phyloP scores from a whole-genome alignment of 92 coral and sea anemone species.

The Phenganax marumi region DNA sequence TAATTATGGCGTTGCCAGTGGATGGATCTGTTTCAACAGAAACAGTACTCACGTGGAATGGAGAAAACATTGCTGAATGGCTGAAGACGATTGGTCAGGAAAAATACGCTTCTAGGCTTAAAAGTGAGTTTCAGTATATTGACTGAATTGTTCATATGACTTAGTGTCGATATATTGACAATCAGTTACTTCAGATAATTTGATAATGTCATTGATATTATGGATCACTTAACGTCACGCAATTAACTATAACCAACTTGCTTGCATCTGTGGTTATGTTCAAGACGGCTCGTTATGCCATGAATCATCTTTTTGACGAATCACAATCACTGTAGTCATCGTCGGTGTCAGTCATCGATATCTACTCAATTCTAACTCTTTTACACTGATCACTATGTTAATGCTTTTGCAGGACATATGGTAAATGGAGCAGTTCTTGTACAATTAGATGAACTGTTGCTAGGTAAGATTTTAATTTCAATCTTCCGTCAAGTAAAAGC shows the following conservation, averaged over 20 bases:
- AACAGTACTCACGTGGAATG: conserved; percentile 55
- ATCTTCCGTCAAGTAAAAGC: too few species aligned
- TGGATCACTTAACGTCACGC: background rate
- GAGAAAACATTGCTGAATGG: conserved; percentile 52
- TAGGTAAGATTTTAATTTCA: conserved; percentile 41
- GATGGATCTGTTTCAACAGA: conserved; percentile 10
- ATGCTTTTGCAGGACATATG: conserved; percentile 42
- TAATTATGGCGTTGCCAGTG: conserved; percentile 15
- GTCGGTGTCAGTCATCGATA: too few species aligned
- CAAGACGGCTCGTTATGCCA: too few species aligned
- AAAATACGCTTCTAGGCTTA: conserved; percentile 51
- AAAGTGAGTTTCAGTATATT: conserved; percentile 26
- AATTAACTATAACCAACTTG: background rate
- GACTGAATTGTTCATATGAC: background rate
- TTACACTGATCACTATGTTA: background rate
- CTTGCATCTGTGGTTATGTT: background rate
- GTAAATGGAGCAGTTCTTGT: conserved; percentile 57
- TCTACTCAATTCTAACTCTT: too few species aligned
- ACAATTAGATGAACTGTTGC: conserved; percentile 54
- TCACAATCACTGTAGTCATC: too few species aligned
- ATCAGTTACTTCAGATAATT: background rate
- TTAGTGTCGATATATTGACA: background rate
- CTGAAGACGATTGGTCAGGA: conserved; percentile 46
- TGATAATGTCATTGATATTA: background rate
- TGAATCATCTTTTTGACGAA: too few species aligned